Base-by-base conservation (phyloP, 2,797 vertebrate species). In the Pampus argenteus region DNA sequence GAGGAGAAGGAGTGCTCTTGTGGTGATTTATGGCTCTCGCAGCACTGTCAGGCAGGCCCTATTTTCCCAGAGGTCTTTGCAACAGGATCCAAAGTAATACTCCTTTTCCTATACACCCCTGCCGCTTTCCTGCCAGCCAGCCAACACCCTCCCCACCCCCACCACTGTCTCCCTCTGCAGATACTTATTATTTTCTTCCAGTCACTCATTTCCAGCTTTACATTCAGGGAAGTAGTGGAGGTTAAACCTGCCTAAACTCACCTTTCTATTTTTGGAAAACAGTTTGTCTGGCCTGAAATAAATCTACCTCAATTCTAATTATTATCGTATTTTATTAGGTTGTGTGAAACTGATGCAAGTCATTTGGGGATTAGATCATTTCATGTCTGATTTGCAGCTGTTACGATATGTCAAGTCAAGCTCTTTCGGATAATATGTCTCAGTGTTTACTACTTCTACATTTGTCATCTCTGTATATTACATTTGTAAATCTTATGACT, bases 1-100 rank as follows among this genome's bases (percentile, higher is more conserved):
- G 63, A 89, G 84, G 78, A 83, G 66, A 78, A 88, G 85, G 74
- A 92, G 81, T 77, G 82, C 79, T 83, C 76, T 85, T 61, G 68
- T 36, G 76, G 79, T 93, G 93, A 94, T 92, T 94, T 93, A 93
- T 93, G 83, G 85, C 77, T 76, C 78, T 86, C 38, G 25, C 64
- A 82, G 83, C 82, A 85, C 74, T 81, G 78, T 83, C 86, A 88
- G 90, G 88, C 81, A 81, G 81, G 56, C 44, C 63, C 76, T 77
- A 74, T 90, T 90, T 92, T 92, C 92, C 90, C 90, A 88, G 85
- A 90, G 89, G 90, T 86, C 88, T 81, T 84, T 79, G 82, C 79
- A 84, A 81, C 65, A 64, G 64, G 84, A 89, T 83, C 79, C 86
- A 84, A 84, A 91, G 91, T 88, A 88, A 87, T 79, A 89, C 78